phyloP scores from a whole-genome alignment of 1,140 invertebrate genomes.

The Agrilus planipennis region DNA sequence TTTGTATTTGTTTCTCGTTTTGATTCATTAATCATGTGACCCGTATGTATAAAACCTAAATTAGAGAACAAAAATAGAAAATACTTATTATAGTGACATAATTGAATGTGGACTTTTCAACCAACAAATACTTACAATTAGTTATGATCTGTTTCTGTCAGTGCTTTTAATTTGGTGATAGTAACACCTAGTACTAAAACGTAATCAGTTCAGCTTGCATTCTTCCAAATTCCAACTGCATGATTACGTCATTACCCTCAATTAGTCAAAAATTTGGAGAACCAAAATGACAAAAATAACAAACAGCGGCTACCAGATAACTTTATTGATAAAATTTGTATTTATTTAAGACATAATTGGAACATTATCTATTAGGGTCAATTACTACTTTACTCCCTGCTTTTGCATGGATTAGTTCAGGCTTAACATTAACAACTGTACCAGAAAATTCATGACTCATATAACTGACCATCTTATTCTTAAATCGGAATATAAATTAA shows the following conservation, averaged over 20 bases:
- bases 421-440: conserved; percentile 43
- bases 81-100: too few species aligned
- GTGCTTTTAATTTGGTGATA: too few species aligned
- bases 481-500: too few species aligned
- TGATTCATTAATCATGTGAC: too few species aligned
- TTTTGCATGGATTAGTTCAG: conserved; percentile 43
- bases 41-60: too few species aligned
- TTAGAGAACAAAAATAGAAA: too few species aligned
- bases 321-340: conserved; percentile 2
- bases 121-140: too few species aligned
- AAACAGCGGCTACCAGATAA: conserved; percentile 44
- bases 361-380: conserved; percentile 55
- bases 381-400: conserved; percentile 51
- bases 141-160: too few species aligned
- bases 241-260: conserved; percentile 47
- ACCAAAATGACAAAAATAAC: conserved; percentile 44
- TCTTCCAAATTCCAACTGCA: conserved; percentile 49
- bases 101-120: too few species aligned
- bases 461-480: too few species aligned
- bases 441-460: conserved; percentile 64
- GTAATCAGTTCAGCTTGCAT: conserved; percentile 58
- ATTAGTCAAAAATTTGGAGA: conserved; percentile 47
- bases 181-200: conserved; percentile 44
- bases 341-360: neutral
- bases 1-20: too few species aligned